A percentile compares a stretch with the other conserved stretches of the same genome.
phyloP scores from a whole-genome alignment of 1,140 invertebrate genomes.

The Cydia pomonella region DNA sequence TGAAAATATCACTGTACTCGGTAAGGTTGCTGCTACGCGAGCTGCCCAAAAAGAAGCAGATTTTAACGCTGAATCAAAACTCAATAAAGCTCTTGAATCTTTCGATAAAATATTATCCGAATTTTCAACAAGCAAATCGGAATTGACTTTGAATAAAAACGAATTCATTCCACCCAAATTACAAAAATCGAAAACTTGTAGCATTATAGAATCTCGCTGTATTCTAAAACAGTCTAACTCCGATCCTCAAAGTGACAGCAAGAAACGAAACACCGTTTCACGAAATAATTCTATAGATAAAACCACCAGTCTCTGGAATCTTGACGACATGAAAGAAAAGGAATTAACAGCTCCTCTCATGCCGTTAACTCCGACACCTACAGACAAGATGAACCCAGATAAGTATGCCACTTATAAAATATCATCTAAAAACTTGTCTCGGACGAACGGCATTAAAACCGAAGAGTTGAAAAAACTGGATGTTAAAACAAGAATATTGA shows the following conservation, averaged over 20 bases:
- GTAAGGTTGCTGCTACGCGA: slow-evolving; percentile 61
- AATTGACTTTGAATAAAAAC: slow-evolving; percentile 48
- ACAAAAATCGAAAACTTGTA: slow-evolving; percentile 83
- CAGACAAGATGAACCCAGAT: slow-evolving; percentile 71
- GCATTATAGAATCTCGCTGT: slow-evolving; percentile 83
- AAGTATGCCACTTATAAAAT: slow-evolving; percentile 80
- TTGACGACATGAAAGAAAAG: slow-evolving; percentile 79
- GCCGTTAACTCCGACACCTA: slow-evolving; percentile 58
- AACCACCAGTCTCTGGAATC: slow-evolving; percentile 80
- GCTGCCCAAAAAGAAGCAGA: slow-evolving; percentile 31
- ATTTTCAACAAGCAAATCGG: slow-evolving; percentile 63
- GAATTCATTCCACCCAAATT: slow-evolving; percentile 78
- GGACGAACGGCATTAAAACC: slow-evolving; percentile 63
- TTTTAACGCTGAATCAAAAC: slow-evolving; percentile 75
- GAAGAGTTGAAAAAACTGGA: slow-evolving; percentile 76
- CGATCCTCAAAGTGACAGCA: slow-evolving; percentile 61
- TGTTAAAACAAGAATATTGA: slow-evolving; percentile 79
- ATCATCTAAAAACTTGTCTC: slow-evolving; percentile 65
- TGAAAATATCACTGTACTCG: slow-evolving; percentile 67
- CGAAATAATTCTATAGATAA: slow-evolving; percentile 77
- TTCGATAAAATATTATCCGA: slow-evolving; percentile 84
- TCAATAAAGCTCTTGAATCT: slow-evolving; percentile 83
- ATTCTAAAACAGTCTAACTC: slow-evolving; percentile 81
- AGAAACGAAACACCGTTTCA: slow-evolving; percentile 58
- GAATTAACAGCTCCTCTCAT: slow-evolving; percentile 69